Base-by-base conservation (phyloP, 2,797 vertebrate genomes). In the Synaphobranchus kaupii region DNA sequence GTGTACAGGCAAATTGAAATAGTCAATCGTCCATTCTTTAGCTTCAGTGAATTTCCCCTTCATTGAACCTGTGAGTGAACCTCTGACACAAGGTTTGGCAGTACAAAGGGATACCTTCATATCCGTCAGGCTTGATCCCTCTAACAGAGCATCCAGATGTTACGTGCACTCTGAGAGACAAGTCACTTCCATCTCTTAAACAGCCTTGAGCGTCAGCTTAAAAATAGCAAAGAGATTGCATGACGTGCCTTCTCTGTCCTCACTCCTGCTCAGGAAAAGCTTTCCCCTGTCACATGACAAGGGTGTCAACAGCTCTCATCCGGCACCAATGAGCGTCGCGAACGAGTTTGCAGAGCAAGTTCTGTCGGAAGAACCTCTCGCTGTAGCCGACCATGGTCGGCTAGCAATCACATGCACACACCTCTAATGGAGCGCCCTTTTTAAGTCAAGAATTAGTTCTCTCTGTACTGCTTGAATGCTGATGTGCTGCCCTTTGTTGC, bases 201-300 rank as follows among this genome's bases (percentile, higher is more conserved):
- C 28, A 73, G n/a, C 85, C 47, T 3, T 13, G 44, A 58, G 50
- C 48, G 20, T 52, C 84, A 85, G n/a, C 44, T 48, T 83, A 56
- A 78, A 71, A 76, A 78, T 76, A 86, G 48, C 66, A 31, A 58
- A 85, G 66, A 28, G 66, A 25, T 47, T 73, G 34, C 48, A 56
- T 78, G 39, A 76, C 34, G 58, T 58, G 7, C 9, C 44, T 71
- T 9, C 39, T 85, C 44, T 85, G 58, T 71, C 15, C 39, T 76
- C 44, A 78, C n/a, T 39, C 10, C 28, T 13, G 31, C 47, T 86
- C 25, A 15, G 12, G 68, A 63, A 71, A 68, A 73, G 54, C 84
- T 44, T 10, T 86, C 20, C 28, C 34, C n/a, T 66, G 25, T 58
- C 6, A 20, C 71, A 56, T 6, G 31, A 54, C 17, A 44, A 76